These are phyloP conservation scores for Zygaena filipendulae DNA, from an alignment of 2,888 invertebrate genomes.

Conservation along the genomic window DNA sequence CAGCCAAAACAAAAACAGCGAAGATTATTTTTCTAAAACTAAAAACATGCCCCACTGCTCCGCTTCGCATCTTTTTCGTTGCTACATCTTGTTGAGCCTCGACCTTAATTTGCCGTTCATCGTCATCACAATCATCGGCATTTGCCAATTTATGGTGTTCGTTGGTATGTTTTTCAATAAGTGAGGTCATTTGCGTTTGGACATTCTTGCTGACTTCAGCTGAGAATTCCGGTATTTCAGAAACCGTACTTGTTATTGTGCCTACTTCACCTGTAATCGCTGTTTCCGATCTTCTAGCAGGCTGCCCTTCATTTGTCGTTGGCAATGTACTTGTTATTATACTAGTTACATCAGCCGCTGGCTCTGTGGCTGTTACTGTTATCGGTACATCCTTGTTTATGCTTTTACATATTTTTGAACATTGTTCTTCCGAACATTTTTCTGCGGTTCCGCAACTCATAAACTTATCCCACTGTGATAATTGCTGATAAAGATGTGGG, in stretches of 20 bases:
- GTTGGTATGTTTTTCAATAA: too few species aligned
- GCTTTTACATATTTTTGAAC: conserved; percentile 30
- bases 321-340: too few species aligned
- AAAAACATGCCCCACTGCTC: conserved; percentile 17
- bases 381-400: conserved; percentile 33
- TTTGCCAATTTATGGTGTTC: conserved; percentile 12
- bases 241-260: too few species aligned
- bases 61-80: conserved; percentile 13
- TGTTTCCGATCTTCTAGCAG: too few species aligned
- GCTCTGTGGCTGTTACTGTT: too few species aligned
- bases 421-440: conserved; percentile 32
- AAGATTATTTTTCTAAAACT: too few species aligned
- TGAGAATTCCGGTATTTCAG: too few species aligned
- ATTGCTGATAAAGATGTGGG: conserved; percentile 44
- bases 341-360: too few species aligned
- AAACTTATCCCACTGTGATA: conserved; percentile 39
- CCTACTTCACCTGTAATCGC: too few species aligned
- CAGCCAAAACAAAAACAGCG: conserved; percentile 23
- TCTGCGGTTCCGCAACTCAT: conserved; percentile 38
- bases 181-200: too few species aligned
- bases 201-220: too few species aligned
- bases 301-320: too few species aligned
- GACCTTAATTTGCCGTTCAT: conserved; percentile 20
- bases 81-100: conserved; percentile 23
- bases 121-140: conserved; percentile 18